Evolutionary conservation across 2,888 invertebrate genomes (phyloP).

Genomic region (Oligia strigilis): DNA sequence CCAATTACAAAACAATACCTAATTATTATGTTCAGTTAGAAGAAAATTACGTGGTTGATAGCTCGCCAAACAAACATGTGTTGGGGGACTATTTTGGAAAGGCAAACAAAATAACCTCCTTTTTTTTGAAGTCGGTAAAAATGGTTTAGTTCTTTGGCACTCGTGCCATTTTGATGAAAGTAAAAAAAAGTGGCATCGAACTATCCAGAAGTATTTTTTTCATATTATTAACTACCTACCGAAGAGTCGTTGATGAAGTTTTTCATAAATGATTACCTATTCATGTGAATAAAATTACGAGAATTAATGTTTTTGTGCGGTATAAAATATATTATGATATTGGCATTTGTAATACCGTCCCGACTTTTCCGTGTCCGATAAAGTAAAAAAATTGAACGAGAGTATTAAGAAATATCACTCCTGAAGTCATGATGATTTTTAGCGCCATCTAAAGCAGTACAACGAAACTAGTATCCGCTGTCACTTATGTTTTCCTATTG

Average conservation of each 20-base stretch:
- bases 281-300: not conserved
- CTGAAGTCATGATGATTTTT: not conserved
- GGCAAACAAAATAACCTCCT: not conserved
- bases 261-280: not conserved
- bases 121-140: not conserved
- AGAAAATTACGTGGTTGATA: constrained; percentile 5
- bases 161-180: not conserved
- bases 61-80: constrained; percentile 9
- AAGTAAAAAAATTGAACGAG: not conserved
- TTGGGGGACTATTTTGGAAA: constrained; percentile 4
- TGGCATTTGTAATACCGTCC: not conserved
- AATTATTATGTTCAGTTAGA: not conserved
- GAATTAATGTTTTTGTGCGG: not conserved
- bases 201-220: not conserved
- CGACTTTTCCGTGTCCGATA: not conserved
- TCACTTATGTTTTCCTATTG: not conserved
- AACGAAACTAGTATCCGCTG: constrained; percentile 9
- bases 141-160: not conserved
- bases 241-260: not conserved
- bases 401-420: not conserved
- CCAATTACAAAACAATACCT: not conserved
- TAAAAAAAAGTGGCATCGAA: not conserved
- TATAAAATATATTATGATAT: not conserved
- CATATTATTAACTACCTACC: not conserved
- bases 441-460: constrained; percentile 38